Conservation (phyloP, 1,140 invertebrate species). For the Pseudobourletiella spinata region DNA sequence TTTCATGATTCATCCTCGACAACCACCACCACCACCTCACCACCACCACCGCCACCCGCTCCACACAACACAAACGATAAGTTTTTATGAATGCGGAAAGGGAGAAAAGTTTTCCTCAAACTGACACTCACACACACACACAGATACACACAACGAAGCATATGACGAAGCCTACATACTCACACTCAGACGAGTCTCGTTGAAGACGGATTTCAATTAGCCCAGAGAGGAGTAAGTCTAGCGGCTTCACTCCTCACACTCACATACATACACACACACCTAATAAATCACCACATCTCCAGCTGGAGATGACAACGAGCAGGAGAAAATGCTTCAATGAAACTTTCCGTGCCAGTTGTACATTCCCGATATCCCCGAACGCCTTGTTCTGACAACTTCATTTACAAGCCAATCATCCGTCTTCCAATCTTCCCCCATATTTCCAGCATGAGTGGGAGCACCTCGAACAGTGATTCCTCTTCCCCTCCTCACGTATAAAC, state of each 20-base stretch:
- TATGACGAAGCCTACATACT: too few species aligned
- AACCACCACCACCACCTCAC: too few species aligned
- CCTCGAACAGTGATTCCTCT: slow-evolving; percentile 10
- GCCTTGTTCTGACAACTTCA: slow-evolving; percentile 32
- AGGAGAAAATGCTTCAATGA: slow-evolving; percentile 18
- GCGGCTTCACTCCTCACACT: slow-evolving; percentile 22
- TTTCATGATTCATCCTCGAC: too few species aligned
- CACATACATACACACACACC: too few species aligned
- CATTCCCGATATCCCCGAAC: slow-evolving; percentile 10
- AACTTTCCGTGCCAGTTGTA: slow-evolving; percentile 9
- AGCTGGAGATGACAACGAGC: slow-evolving; percentile 30
- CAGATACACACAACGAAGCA: too few species aligned
- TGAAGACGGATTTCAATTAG: slow-evolving; percentile 26
- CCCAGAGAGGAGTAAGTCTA: slow-evolving; percentile 3
- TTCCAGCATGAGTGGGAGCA: slow-evolving; percentile 10
- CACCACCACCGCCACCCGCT: too few species aligned
- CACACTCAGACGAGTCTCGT: not conserved
- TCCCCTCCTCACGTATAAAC: not conserved
- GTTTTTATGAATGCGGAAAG: slow-evolving; percentile 10
- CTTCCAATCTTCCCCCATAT: slow-evolving; percentile 2
- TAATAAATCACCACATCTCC: slow-evolving; percentile 32
- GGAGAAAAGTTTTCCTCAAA: not conserved
- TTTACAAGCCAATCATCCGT: slow-evolving; percentile 25
- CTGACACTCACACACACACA: too few species aligned
- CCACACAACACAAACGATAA: not conserved